Base-by-base conservation (phyloP, 2,113 vertebrate species). In the Lophochroa leadbeateri region DNA sequence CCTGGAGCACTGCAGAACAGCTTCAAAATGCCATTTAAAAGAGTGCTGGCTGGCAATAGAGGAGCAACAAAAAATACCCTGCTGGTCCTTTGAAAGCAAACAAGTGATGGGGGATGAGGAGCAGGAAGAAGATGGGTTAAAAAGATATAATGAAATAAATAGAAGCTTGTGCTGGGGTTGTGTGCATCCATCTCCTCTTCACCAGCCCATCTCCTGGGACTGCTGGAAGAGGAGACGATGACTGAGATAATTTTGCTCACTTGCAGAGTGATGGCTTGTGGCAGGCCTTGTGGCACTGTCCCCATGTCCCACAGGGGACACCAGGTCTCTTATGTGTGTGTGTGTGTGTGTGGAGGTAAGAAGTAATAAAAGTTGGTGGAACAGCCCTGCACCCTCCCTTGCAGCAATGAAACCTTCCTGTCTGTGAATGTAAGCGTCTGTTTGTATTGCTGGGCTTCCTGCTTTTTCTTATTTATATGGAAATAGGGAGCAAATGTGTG, bases 11-110 rank as follows among this genome's bases (percentile, higher is more conserved):
- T 57, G 92, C 88, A 49, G 90, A 95, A 85, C 72, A 85, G 88
- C 92, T 97, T 97, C 90, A 94, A 95, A 96, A 85, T 61, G 85
- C 85, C 86, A 90, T 93, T 96, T 94, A 35, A 95, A 95, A 58
- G 61, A 90, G 75, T 57, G 86, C 94, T 93, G 90, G 88, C 78
- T 94, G 94, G 88, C 79, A 77, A 27, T 10, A 53, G 88, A 58
- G 85, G 23, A 86, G 41, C 71, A 70, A 72, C 75, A 82, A 44
- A 91, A 95, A 95, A 93, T 88, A 89, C 76, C 64, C 72, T 53
- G 86, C 71, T 74, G 83, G 68, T 43, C 44, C 76, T 49, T 77
- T 7, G n/a, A 29, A 86, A 47, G 41, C 37, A 75, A 72, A 63
- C 76, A 33, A 24, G 17, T 55, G 47, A 61, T 47, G 20, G 35